Conservation (phyloP, 2,888 invertebrate species). For the Meghimatium bilineatum region DNA sequence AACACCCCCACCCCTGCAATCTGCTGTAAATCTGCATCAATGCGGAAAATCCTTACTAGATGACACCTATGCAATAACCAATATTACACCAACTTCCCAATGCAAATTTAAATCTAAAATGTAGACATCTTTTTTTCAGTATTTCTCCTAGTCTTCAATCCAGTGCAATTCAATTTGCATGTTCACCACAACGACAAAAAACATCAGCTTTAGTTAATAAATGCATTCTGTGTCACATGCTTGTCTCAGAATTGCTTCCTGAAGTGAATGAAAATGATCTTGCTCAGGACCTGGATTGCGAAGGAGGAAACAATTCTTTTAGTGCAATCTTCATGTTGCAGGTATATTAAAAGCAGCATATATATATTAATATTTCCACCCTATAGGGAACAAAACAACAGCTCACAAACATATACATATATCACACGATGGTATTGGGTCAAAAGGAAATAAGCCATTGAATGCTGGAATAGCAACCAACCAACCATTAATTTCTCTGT, state of each 20-base stretch:
- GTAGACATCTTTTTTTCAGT: conserved; percentile 16
- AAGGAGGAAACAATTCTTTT: conserved; percentile 10
- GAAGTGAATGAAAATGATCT: conserved; percentile 9
- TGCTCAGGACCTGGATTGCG: neutral
- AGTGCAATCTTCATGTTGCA: conserved; percentile 17
- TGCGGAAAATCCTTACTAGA: too few species aligned
- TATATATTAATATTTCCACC: neutral
- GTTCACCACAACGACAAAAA: conserved; percentile 16
- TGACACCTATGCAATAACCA: too few species aligned
- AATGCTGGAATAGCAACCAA: too few species aligned
- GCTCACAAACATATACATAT: too few species aligned
- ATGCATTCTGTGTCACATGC: conserved; percentile 34
- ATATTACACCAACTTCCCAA: too few species aligned
- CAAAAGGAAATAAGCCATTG: too few species aligned
- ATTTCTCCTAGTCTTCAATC: conserved; percentile 35
- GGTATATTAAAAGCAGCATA: neutral
- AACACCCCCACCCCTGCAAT: too few species aligned
- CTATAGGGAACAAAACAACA: too few species aligned
- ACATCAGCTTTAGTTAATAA: conserved; percentile 1
- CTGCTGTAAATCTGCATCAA: too few species aligned
- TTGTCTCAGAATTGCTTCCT: conserved; percentile 27
- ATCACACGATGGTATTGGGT: too few species aligned
- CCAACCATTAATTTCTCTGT: too few species aligned
- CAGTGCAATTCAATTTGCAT: conserved; percentile 36
- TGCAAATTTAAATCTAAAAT: too few species aligned